Base-by-base conservation (phyloP, 1,140 invertebrate genomes). In the Tetramorium parvispinum region DNA sequence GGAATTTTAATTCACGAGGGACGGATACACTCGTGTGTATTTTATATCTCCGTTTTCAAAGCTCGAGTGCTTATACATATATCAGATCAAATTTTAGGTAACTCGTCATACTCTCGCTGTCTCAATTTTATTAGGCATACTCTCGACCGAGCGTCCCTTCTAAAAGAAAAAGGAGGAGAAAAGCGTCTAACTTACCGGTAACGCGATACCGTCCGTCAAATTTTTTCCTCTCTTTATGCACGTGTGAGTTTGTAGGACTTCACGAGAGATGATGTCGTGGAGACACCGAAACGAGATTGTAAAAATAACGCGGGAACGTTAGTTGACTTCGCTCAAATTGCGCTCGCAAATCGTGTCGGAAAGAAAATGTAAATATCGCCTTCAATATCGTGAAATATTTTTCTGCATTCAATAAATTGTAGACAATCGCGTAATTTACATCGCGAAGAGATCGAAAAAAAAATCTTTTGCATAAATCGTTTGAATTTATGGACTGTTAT, bases 101-200 rank as follows among this genome's bases (percentile, higher is more conserved):
- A 85, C 88, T 89, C 89, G 88, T 92, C 92, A 92, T 91, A 91
- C 87, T 82, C 89, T 91, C 87, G 89, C 59, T 92, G 89, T 94
- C 89, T 92, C 90, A 93, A 93, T 94, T 94, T 94, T 94, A 94
- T 94, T 93, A 91, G 90, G 86, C n/a, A n/a, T n/a, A n/a, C 88
- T 81, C 79, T 85, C 76, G 57, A 85, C 55, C 57, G 43, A 40
- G 46, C 57, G 66, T 66, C n/a, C 51, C 27, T 57, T 40, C 21
- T 24, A 24, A 51, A 63, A n/a, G 78, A 59, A 70, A 85, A 89
- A 10, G 24, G 13, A 24, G 91, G 83, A 90, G 89, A 92, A 89
- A 90, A 88, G 88, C 85, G 71, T 59, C 88, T 91, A 82, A 91
- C 91, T 89, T 87, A 91, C 92, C 92, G 87, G 94, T 94, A 95